Conservation (phyloP, 2,888 invertebrate genomes). For the Portevinia maculata region DNA sequence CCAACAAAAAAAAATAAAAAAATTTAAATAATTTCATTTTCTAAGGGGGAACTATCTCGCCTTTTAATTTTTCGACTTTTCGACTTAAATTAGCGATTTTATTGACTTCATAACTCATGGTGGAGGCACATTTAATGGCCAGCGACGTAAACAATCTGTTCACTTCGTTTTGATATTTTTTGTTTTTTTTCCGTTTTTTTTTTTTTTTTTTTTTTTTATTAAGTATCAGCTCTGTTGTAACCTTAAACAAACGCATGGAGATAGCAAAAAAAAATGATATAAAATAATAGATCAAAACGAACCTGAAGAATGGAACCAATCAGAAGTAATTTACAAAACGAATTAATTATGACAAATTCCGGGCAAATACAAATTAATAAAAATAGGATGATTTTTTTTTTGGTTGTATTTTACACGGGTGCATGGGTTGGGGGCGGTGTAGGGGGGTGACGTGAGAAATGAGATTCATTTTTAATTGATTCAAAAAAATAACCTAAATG, state of each 20-base stretch:
- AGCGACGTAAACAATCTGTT: conserved; percentile 59
- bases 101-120: conserved; percentile 54
- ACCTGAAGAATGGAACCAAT: conserved; percentile 36
- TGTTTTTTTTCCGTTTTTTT: neutral
- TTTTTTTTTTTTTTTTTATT: neutral
- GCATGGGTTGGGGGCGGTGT: neutral
- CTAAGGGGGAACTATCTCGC: conserved; percentile 12
- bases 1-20: too few relatives aligned
- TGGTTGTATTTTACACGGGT: neutral
- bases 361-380: conserved; percentile 48
- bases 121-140: conserved; percentile 48
- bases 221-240: conserved; percentile 1
- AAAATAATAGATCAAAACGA: neutral
- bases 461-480: conserved; percentile 21
- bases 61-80: conserved; percentile 38
- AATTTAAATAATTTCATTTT: too few relatives aligned
- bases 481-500: neutral
- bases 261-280: conserved; percentile 9
- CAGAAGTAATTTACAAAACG: conserved; percentile 44
- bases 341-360: conserved; percentile 56
- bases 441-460: neutral
- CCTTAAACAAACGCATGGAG: neutral
- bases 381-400: conserved; percentile 6
- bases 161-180: conserved; percentile 36
- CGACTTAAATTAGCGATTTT: conserved; percentile 60